phyloP scores from a whole-genome alignment of 2,888 invertebrate species.

The Orchesella flavescens region DNA sequence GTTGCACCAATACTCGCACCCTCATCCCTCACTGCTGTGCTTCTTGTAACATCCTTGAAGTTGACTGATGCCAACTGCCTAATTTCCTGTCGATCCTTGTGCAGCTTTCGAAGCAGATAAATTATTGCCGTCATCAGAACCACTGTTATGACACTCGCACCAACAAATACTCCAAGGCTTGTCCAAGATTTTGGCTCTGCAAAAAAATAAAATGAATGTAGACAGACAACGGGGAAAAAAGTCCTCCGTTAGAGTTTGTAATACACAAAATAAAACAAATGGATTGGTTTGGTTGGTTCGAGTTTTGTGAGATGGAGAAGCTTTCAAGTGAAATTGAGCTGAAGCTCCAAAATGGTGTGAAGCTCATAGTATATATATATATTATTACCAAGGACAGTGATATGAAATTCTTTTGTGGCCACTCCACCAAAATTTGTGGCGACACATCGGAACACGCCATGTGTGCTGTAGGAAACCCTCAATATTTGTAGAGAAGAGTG shows the following conservation, averaged over 20 bases:
- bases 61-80: slow-evolving; percentile 51
- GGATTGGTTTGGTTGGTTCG: background rate
- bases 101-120: slow-evolving; percentile 25
- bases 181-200: slow-evolving; percentile 51
- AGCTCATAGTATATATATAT: background rate
- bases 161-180: slow-evolving; percentile 14
- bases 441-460: slow-evolving; percentile 51
- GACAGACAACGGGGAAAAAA: no score
- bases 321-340: background rate
- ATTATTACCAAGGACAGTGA: slow-evolving; percentile 53
- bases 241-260: no score
- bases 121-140: slow-evolving; percentile 41
- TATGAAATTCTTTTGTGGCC: slow-evolving; percentile 40
- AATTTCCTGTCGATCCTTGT: slow-evolving; percentile 53
- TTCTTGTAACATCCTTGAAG: slow-evolving; percentile 36
- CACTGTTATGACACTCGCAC: slow-evolving; percentile 11
- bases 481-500: slow-evolving; percentile 25
- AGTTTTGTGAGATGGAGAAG: background rate
- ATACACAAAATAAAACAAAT: background rate
- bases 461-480: slow-evolving; percentile 55
- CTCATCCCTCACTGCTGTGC: background rate
- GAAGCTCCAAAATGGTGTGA: background rate
- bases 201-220: slow-evolving; percentile 1
- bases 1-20: background rate
- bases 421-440: slow-evolving; percentile 50